Conservation (phyloP, 2,113 vertebrate species). For the Tachuris rubrigastra region DNA sequence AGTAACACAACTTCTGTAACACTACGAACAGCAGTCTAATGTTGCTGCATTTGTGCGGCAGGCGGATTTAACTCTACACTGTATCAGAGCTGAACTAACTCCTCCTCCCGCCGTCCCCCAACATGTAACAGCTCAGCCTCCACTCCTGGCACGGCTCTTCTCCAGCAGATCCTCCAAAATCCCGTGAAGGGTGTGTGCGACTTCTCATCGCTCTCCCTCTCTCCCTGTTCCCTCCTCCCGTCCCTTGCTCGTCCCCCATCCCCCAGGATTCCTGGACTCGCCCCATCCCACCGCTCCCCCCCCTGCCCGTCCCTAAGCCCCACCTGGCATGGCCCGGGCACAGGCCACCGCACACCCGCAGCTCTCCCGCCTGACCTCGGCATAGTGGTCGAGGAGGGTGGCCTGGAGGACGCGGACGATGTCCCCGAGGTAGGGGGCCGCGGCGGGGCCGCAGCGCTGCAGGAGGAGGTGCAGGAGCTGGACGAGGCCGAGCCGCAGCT, state of each 20-base stretch:
- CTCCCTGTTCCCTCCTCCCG: accelerated
- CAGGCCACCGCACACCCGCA: conserved; percentile 79
- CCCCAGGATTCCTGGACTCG: neutral
- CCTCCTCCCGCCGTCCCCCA: neutral
- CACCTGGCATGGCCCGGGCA: conserved; percentile 85
- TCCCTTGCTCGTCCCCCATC: neutral
- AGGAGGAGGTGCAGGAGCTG: conserved; percentile 80
- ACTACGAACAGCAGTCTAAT: accelerated
- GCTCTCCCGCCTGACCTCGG: conserved; percentile 88
- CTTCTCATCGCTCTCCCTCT: neutral
- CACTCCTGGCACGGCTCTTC: accelerated
- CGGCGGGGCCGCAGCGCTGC: conserved; percentile 73
- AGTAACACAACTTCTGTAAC: accelerated
- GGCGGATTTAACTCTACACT: neutral
- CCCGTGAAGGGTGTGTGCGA: too few relatives aligned
- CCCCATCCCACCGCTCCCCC: accelerated
- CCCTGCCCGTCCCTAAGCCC: neutral
- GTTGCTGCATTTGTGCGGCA: accelerated
- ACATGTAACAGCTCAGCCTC: neutral
- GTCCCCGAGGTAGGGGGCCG: conserved; percentile 83
- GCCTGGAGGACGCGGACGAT: conserved; percentile 76
- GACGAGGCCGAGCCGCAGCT: conserved; percentile 85
- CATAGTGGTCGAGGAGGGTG: conserved; percentile 85
- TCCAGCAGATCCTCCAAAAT: neutral
- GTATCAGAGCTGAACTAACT: neutral